Evolutionary conservation across 64 coral and sea anemone genomes (phyloP).

Genomic region (Stichodactyla helianthus): DNA sequence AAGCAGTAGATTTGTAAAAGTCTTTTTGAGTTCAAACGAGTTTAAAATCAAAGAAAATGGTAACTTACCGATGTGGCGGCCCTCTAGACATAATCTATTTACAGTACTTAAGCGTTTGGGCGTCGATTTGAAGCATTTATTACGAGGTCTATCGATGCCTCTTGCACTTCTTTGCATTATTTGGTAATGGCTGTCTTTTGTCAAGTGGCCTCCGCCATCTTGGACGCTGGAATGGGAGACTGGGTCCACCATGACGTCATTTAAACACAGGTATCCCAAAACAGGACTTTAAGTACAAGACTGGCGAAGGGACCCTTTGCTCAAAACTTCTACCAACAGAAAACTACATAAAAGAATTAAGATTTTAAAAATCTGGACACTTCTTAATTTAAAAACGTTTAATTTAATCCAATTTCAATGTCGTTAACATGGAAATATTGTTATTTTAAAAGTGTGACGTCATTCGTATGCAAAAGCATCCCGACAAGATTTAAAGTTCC

Average conservation of each 20-base stretch:
- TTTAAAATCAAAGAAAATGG: neutral
- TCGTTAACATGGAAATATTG: no score
- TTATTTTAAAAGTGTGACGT: no score
- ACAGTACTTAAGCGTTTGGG: neutral
- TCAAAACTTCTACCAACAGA: no score
- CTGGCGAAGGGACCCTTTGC: no score
- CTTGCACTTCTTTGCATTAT: constrained; percentile 15
- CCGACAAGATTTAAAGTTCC: no score
- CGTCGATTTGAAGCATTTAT: constrained; percentile 12
- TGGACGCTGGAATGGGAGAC: neutral
- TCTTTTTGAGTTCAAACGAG: neutral
- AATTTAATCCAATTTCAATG: no score
- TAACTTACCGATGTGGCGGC: constrained; percentile 54
- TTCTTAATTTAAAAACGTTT: no score
- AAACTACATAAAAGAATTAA: no score
- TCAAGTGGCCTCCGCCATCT: constrained; percentile 36
- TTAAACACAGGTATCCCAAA: constrained; percentile 1
- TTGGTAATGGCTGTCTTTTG: constrained; percentile 29
- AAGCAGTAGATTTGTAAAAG: no score
- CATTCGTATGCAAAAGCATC: no score
- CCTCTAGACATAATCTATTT: constrained; percentile 66
- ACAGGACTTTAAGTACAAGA: no score
- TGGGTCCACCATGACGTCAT: constrained; percentile 5
- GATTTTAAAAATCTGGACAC: no score
- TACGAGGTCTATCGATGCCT: neutral